These are phyloP conservation scores for Scolopax rusticola DNA, from an alignment of 2,797 vertebrate species.

Conservation along the genomic window DNA sequence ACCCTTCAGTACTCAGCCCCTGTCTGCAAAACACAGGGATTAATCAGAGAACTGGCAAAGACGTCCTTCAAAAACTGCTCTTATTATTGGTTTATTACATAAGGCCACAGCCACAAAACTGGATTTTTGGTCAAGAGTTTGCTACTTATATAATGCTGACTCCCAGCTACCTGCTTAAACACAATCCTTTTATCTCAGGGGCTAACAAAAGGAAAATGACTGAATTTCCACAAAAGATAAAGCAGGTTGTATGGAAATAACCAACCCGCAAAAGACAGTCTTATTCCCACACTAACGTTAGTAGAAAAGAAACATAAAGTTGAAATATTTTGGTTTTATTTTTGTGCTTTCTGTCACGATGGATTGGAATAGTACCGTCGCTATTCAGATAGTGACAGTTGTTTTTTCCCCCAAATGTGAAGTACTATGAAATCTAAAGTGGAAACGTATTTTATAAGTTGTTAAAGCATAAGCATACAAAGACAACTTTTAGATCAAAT, in stretches of 20 bases:
- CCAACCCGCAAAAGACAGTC: neutral
- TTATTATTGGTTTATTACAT: neutral
- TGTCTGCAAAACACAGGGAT: neutral
- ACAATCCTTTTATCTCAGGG: neutral
- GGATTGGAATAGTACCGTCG: neutral
- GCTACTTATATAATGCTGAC: neutral
- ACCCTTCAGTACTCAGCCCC: neutral
- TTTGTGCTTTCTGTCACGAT: neutral
- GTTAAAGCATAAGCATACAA: neutral
- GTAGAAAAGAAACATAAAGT: neutral
- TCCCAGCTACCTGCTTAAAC: neutral
- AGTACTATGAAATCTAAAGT: neutral
- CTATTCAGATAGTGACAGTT: neutral
- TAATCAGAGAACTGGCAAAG: neutral
- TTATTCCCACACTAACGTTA: neutral
- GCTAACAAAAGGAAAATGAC: neutral
- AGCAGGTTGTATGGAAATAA: neutral
- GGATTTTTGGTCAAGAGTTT: neutral
- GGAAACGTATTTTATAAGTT: neutral
- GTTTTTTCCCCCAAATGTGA: neutral
- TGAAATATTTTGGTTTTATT: neutral
- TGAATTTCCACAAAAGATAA: neutral
- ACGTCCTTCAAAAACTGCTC: neutral
- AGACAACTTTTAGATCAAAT: neutral
- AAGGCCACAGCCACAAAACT: neutral